Conservation (phyloP, 2,888 invertebrate species). For the Aleiodes testaceus region DNA sequence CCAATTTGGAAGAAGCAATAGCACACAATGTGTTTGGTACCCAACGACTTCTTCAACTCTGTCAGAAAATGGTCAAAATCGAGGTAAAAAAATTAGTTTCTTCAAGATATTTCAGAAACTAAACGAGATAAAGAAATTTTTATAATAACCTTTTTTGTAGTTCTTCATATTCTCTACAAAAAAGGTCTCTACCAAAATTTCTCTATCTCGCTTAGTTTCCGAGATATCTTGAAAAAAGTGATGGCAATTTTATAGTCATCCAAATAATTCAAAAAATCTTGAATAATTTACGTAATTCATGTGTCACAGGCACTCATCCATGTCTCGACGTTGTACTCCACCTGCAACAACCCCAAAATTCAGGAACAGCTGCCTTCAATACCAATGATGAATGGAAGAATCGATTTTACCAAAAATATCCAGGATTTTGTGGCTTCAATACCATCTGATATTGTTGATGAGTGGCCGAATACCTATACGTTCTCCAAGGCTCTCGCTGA, state of each 20-base stretch:
- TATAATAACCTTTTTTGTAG: no score
- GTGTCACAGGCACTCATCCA: constrained; percentile 3
- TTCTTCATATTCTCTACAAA: no score
- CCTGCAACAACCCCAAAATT: background rate
- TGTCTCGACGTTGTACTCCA: constrained; percentile 19
- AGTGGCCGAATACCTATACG: constrained; percentile 19
- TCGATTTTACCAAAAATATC: constrained; percentile 6
- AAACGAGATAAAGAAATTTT: no score
- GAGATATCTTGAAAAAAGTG: no score
- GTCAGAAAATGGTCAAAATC: background rate
- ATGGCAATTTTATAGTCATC: no score
- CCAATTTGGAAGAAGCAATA: background rate
- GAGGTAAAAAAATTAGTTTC: background rate
- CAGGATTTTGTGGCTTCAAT: background rate
- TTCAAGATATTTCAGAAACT: no score
- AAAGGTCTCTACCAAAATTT: no score
- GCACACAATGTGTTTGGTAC: background rate
- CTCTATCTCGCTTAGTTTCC: no score
- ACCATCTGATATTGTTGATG: constrained; percentile 5
- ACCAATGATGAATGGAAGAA: background rate
- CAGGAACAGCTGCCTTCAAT: constrained; percentile 4
- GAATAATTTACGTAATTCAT: background rate
- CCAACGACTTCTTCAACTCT: constrained; percentile 2
- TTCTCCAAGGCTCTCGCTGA: constrained; percentile 18
- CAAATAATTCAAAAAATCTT: no score